Evolutionary conservation across 2,888 invertebrate genomes (phyloP).

Genomic region (Orchesella flavescens): DNA sequence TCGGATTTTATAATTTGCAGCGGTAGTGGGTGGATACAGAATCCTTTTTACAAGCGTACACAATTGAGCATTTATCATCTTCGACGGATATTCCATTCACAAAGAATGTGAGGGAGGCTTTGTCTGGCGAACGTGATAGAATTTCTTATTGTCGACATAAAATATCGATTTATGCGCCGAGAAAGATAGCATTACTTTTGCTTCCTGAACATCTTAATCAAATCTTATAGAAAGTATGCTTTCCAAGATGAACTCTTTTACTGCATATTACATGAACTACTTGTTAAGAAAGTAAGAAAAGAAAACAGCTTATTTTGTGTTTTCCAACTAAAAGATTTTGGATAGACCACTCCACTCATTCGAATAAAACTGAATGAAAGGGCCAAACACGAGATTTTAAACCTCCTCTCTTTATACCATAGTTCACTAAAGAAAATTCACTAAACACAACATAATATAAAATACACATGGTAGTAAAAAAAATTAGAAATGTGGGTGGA

Average conservation of each 20-base stretch:
- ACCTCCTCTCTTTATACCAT: too few relatives aligned
- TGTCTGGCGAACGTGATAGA: constrained; percentile 56
- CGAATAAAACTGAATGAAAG: background rate
- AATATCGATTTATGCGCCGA: constrained; percentile 60
- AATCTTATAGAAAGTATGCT: constrained; percentile 61
- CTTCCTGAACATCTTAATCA: constrained; percentile 62
- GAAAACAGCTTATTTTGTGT: constrained; percentile 47
- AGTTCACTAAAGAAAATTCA: too few relatives aligned
- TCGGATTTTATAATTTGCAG: too few relatives aligned
- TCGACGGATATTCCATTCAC: too few relatives aligned
- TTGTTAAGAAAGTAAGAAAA: constrained; percentile 19
- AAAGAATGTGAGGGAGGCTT: background rate
- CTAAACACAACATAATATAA: too few relatives aligned
- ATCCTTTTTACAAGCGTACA: background rate
- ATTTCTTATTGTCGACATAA: constrained; percentile 44
- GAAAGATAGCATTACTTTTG: constrained; percentile 61
- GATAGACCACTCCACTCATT: background rate
- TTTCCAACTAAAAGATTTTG: constrained; percentile 25
- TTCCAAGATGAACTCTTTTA: constrained; percentile 33
- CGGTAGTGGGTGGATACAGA: background rate
- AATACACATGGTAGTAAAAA: too few relatives aligned
- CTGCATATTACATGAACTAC: background rate
- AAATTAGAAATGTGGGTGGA: background rate
- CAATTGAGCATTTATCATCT: too few relatives aligned
- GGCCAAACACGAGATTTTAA: background rate